These are phyloP conservation scores for Cyphomyrus discorhynchus DNA, from an alignment of 2,113 vertebrate genomes.

Conservation along the genomic window DNA sequence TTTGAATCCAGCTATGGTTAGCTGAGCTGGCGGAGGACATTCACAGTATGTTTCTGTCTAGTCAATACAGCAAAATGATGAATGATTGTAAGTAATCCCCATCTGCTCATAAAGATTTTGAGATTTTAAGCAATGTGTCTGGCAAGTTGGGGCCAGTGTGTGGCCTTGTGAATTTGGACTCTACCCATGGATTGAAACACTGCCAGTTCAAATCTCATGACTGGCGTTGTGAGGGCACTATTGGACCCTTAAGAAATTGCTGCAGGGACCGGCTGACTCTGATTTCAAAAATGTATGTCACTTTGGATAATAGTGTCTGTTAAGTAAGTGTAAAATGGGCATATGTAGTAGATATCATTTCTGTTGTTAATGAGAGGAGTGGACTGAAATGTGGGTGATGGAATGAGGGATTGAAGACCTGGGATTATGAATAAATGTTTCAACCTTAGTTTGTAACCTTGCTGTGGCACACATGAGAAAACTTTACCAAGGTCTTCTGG, in stretches of 20 bases:
- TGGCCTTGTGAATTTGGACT: not conserved
- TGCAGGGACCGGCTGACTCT: not conserved
- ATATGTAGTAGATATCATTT: not conserved
- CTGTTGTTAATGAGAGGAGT: not conserved
- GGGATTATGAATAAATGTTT: not conserved
- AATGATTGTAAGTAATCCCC: not conserved
- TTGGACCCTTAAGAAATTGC: not conserved
- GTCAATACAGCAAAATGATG: not conserved
- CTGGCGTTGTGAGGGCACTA: not conserved
- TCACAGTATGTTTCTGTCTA: not conserved
- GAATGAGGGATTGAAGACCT: not conserved
- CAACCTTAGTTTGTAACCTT: not conserved
- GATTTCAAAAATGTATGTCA: not conserved
- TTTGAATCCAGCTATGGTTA: not conserved
- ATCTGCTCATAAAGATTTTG: not conserved
- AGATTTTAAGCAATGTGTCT: not conserved
- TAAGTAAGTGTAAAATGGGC: not conserved
- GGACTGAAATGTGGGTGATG: not conserved
- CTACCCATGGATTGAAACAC: not conserved
- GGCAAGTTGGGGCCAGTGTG: not conserved
- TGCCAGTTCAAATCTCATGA: not conserved
- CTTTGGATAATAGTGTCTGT: not conserved
- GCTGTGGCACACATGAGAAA: not conserved
- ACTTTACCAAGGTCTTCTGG: not conserved
- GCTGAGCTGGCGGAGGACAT: not conserved